These are phyloP conservation scores for Sympetrum striolatum DNA, from an alignment of 2,888 invertebrate species.

Conservation along the genomic window DNA sequence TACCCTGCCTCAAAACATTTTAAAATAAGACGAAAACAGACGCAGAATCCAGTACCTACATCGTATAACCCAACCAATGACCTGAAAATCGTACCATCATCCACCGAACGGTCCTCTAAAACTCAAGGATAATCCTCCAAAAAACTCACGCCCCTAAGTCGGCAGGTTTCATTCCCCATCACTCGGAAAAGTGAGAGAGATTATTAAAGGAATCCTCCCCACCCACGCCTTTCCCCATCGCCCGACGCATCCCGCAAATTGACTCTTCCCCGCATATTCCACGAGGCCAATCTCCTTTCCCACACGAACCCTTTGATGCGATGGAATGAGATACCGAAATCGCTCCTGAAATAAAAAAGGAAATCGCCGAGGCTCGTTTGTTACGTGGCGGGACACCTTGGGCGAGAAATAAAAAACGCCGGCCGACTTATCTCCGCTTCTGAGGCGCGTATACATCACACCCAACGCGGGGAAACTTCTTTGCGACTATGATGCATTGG, in stretches of 20 bases:
- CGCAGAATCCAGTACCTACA: too few relatives aligned
- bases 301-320: neutral
- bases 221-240: neutral
- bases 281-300: too few relatives aligned
- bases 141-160: too few relatives aligned
- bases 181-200: too few relatives aligned
- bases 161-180: too few relatives aligned
- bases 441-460: neutral
- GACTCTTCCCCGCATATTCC: neutral
- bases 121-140: too few relatives aligned
- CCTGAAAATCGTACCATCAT: too few relatives aligned
- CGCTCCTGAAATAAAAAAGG: neutral
- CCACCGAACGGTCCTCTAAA: too few relatives aligned
- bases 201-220: neutral
- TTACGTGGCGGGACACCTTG: neutral
- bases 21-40: too few relatives aligned
- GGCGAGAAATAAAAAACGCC: neutral
- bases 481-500: neutral
- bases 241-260: neutral
- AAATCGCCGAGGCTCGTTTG: neutral
- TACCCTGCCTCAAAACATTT: too few relatives aligned
- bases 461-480: neutral
- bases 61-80: too few relatives aligned
- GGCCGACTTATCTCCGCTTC: neutral
- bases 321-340: neutral